Evolutionary conservation across 2,797 vertebrate species (phyloP), one percentile per base, ranked within the genome.

Genomic region (Anomalospiza imberbis): DNA sequence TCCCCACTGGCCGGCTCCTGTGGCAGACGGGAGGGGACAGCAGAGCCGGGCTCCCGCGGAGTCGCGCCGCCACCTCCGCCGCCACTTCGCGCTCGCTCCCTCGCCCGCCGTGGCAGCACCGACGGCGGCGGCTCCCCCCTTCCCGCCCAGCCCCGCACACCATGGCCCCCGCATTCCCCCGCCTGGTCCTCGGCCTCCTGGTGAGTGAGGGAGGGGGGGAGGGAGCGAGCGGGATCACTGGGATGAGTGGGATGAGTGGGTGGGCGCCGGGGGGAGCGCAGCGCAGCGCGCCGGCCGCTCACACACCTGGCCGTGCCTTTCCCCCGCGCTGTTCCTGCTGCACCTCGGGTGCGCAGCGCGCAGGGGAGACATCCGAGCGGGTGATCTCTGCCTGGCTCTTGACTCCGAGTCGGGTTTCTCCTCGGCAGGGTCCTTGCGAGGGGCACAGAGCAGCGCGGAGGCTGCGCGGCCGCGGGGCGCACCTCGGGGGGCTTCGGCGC

Each of bases 181-280:
- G 91, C 82, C 67, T 97, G 68, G 83, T 98, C 76, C 94, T 97
- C 89, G 88, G 68, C 77, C 83, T 98, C 34, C 53, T 97, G 97
- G 97, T 98, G 96, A 98, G 98, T 97, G 77, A 40, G 24, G 1
- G 66, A 12, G 32, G 26, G 26, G 50, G 20, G 19, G 21, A 47
- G 19, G 2, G 55, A 12, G 20, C 9, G n/a, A 71, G 38, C 9
- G 38, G 36, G 36, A 29, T 63, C n/a, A 1, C 13, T 2, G 34
- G 34, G 14, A 31, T 12, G 4, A 9, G 21, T 3, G 10, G 42
- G 15, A 38, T 4, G 62, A 19, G 55, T 7, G 83, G 42, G 25
- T 21, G 66, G 62, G 40, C 16, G 24, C 42, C 16, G 24, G 6
- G 15, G 50, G 16, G 4, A 51, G 67, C 31, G 47, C 55, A 11